Evolutionary conservation across 2,113 vertebrate species (phyloP).

Genomic region (Speoplatyrhinus poulsoni): DNA sequence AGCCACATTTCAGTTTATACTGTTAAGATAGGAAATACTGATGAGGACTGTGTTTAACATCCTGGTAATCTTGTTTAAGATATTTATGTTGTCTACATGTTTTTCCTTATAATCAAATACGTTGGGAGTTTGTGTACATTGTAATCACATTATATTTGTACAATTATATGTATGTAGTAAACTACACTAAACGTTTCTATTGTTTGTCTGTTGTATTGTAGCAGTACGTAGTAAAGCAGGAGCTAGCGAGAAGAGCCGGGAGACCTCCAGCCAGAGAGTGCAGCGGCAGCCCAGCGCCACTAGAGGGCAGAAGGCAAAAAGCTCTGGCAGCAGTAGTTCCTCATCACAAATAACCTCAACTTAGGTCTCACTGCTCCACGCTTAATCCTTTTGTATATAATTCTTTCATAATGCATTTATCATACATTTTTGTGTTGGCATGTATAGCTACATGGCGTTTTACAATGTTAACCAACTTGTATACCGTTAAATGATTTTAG

Average conservation of each 20-base stretch:
- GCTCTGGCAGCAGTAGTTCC: constrained; percentile 78
- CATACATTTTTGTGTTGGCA: too few relatives aligned
- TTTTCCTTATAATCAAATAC: too few relatives aligned
- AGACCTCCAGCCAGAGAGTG: constrained; percentile 80
- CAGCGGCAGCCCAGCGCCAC: constrained; percentile 85
- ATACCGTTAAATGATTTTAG: too few relatives aligned
- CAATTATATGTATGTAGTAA: too few relatives aligned
- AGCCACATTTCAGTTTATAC: not conserved
- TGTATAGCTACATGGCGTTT: too few relatives aligned
- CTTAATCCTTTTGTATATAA: not conserved
- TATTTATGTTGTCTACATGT: too few relatives aligned
- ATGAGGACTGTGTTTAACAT: not conserved
- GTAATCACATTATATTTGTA: too few relatives aligned
- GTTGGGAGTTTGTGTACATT: too few relatives aligned
- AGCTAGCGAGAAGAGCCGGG: constrained; percentile 73
- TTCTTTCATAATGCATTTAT: not conserved
- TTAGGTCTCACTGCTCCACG: not conserved
- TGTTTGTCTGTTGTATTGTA: constrained; percentile 30
- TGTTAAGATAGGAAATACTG: not conserved
- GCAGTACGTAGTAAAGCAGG: constrained; percentile 80
- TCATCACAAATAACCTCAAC: constrained; percentile 77
- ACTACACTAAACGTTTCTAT: too few relatives aligned
- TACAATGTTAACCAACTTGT: too few relatives aligned
- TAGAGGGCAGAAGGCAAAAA: constrained; percentile 84
- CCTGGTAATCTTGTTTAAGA: too few relatives aligned